Evolutionary conservation across 2,888 invertebrate species (phyloP), one percentile per base, ranked within the genome.

Genomic region (Drosophila eohydei): DNA sequence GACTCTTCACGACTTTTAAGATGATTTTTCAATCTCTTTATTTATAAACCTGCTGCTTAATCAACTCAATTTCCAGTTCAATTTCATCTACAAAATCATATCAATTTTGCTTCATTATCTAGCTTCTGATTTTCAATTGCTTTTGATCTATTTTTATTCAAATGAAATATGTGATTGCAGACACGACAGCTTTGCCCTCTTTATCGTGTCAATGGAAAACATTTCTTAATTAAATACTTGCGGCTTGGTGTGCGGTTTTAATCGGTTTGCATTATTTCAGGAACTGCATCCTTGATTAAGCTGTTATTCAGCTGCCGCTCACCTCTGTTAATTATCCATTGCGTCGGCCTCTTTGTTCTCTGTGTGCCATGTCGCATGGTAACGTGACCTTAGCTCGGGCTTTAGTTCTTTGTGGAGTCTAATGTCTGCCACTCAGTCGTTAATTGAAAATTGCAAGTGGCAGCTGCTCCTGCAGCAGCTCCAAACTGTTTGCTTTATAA

Each of bases 401-500:
- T 38, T 28, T 46, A 26, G n/a, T 55, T 9, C 41, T 64, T 50
- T 46, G 28, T 51, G 63, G 41, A 46, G 36, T 55, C 44, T 26
- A 60, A 43, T 66, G 58, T 58, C 57, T 68, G 60, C 52, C 61
- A 48, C 77, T 67, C 41, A 50, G 32, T 44, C 66, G 73, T 88
- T 89, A 86, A 86, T 86, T 88, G 74, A 88, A 86, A 84, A 83
- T 76, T 68, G 83, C 78, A 68, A 67, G 65, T 72, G 63, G 36
- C 56, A 63, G 56, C 70, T 64, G 70, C 61, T 70, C 59, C 60
- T 55, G 61, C 60, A 60, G 38, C 60, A 60, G 38, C 48, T 60
- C 46, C 41, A 51, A 69, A 67, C 64, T 66, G 87, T 74, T 75
- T 89, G 82, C 80, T 81, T 81, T 89, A 71, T 87, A 89, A 81